phyloP scores from a whole-genome alignment of 2,888 invertebrate species.

The Cosmorhoe ocellata region DNA sequence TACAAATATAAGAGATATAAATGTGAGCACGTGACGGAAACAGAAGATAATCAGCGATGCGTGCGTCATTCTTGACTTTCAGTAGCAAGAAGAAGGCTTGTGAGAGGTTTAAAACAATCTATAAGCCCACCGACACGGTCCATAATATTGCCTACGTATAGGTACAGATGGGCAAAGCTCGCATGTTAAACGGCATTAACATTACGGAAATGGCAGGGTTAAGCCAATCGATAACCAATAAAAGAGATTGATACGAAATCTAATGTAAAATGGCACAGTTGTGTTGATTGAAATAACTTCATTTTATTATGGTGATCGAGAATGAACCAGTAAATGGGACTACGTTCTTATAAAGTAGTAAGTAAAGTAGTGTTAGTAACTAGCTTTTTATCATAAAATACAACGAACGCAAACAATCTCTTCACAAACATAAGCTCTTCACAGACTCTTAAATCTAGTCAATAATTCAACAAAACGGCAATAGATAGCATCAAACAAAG shows the following conservation, averaged over 20 bases:
- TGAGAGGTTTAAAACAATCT: no score
- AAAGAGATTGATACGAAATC: conserved; percentile 37
- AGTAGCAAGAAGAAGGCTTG: no score
- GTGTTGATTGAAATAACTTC: conserved; percentile 27
- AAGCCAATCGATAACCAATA: conserved; percentile 35
- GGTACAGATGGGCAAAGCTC: conserved; percentile 6
- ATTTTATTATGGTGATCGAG: background rate
- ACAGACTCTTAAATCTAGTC: conserved; percentile 9
- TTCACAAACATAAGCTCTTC: conserved; percentile 5
- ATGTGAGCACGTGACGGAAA: no score
- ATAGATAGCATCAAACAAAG: conserved; percentile 27
- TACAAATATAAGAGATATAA: no score
- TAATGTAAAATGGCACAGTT: conserved; percentile 27
- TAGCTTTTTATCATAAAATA: no score
- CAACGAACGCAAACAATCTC: background rate
- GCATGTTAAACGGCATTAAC: conserved; percentile 40
- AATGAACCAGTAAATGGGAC: no score
- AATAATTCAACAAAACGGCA: conserved; percentile 24
- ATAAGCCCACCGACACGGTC: no score
- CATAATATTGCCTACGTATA: background rate
- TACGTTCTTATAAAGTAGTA: no score
- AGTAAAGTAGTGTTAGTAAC: no score
- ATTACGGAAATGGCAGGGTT: conserved; percentile 35
- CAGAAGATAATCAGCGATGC: no score
- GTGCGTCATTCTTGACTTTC: no score